Evolutionary conservation across 2,888 invertebrate genomes (phyloP), one percentile per base, ranked within the genome.

Genomic region (Drosophila limbata): DNA sequence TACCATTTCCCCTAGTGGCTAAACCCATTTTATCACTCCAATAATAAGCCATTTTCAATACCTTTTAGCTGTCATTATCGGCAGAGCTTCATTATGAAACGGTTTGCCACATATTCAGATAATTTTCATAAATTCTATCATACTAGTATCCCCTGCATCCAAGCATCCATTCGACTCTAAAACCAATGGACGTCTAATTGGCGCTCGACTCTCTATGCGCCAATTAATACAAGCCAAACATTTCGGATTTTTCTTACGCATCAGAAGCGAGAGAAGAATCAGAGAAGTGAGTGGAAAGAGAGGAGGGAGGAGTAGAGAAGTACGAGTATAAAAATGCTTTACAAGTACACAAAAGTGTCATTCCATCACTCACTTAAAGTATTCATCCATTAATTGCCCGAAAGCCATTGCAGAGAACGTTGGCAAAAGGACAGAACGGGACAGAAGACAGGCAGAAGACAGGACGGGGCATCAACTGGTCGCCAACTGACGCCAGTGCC

Each of bases 301-400:
- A 35, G 31, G 48, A 19, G 37, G 45, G 48, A 33, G 25, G 19
- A n/a, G 17, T 33, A 51, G 21, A 17, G 64, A 48, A 63, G 69
- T 69, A 69, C 63, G 68, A 66, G 81, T 64, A 89, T 89, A 85
- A 89, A 83, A 90, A 89, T 88, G 80, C 81, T 87, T 88, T 88
- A 85, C 89, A 82, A 81, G 88, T 88, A 81, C 81, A 87, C 85
- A 91, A 90, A 83, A 91, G 91, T 90, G 90, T 90, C 91, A 90
- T 90, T 90, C 90, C 91, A 90, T 90, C 90, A 90, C 90, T 90
- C 90, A 90, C 90, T 90, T 91, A 90, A 91, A 91, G 90, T 90
- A 91, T 90, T 91, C 90, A 90, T 90, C 90, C 90, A 91, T 91
- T 90, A 90, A 90, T 90, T 90, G 91, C 89, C 88, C 89, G 84